Conservation (phyloP, 1,140 invertebrate genomes). For the Acyrthosiphon pisum region DNA sequence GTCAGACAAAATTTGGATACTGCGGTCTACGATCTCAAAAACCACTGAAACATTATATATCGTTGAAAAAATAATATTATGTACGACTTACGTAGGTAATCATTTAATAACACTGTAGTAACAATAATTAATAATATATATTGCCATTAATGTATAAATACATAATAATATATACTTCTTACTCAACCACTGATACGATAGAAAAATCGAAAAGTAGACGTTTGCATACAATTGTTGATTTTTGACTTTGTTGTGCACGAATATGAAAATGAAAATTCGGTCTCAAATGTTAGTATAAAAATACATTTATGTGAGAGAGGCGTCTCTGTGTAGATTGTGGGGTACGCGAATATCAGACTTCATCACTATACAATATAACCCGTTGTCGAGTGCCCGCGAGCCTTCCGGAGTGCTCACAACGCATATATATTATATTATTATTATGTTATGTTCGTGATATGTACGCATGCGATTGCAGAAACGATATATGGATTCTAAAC, state of each 20-base stretch:
- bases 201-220: neutral
- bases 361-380: neutral
- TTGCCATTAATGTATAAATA: no score
- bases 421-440: neutral
- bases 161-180: no score
- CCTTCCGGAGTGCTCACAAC: neutral
- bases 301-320: no score
- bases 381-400: neutral
- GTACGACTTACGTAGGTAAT: no score
- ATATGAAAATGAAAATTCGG: neutral
- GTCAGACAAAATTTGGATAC: neutral
- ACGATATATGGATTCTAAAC: neutral
- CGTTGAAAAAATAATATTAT: no score
- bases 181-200: neutral
- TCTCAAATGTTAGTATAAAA: neutral
- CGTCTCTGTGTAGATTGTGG: no score
- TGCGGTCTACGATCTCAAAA: neutral
- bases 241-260: neutral
- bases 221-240: neutral
- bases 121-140: neutral
- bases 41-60: neutral
- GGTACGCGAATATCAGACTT: no score
- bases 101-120: no score
- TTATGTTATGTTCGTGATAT: neutral
- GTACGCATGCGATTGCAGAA: neutral